phyloP scores from a whole-genome alignment of 2,888 invertebrate genomes.

The Hybos culiciformis region DNA sequence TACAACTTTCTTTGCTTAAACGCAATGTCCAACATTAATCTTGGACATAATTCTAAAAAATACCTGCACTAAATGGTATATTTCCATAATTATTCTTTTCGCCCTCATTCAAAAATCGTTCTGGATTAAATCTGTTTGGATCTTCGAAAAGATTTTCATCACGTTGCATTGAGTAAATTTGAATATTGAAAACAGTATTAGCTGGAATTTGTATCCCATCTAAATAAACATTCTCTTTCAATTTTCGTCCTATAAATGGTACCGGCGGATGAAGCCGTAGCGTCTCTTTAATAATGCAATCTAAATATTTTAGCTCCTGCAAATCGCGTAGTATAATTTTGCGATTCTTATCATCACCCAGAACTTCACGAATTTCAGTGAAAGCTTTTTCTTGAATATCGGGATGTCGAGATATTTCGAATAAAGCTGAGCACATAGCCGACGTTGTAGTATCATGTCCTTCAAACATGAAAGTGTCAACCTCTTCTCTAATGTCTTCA shows the following conservation, averaged over 20 bases:
- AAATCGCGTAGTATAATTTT: conserved; percentile 18
- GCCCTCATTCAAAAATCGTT: conserved; percentile 29
- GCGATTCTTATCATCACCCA: conserved; percentile 19
- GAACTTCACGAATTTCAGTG: conserved; percentile 21
- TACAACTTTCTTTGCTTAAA: no score
- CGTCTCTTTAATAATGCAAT: conserved; percentile 52
- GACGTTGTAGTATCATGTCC: conserved; percentile 31
- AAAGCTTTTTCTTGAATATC: conserved; percentile 23
- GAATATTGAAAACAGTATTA: conserved; percentile 24
- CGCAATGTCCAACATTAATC: no score
- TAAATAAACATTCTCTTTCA: conserved; percentile 38
- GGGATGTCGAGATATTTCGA: conserved; percentile 23
- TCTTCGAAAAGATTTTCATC: conserved; percentile 24
- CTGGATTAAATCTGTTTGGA: conserved; percentile 26
- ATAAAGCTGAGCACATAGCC: conserved; percentile 23
- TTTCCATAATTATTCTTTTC: conserved; percentile 19
- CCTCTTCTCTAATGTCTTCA: conserved; percentile 49
- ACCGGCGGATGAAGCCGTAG: conserved; percentile 51
- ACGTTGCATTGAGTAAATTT: conserved; percentile 25
- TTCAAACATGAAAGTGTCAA: conserved; percentile 60
- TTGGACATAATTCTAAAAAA: no score
- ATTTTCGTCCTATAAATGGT: conserved; percentile 42
- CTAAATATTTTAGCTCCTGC: conserved; percentile 34
- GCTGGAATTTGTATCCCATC: conserved; percentile 23
- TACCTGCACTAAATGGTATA: conserved; percentile 33